phyloP scores from a whole-genome alignment of 1,140 invertebrate species.

The Eubasilissa regina region DNA sequence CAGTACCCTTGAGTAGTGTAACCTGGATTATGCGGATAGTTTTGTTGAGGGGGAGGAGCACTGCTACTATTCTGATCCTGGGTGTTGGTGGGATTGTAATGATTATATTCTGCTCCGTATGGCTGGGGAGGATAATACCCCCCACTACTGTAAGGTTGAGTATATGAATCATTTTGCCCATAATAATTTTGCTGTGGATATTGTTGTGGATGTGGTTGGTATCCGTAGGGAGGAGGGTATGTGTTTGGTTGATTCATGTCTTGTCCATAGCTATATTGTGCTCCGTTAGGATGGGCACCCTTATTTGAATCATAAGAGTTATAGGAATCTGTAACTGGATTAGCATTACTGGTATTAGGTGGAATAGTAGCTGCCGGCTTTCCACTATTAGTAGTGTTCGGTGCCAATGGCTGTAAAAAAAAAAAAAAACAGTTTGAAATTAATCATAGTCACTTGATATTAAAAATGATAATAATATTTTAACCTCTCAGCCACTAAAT shows the following conservation, averaged over 20 bases:
- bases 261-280: constrained; percentile 49
- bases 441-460: not conserved
- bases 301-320: constrained; percentile 47
- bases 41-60: constrained; percentile 50
- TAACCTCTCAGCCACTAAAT: too few relatives aligned
- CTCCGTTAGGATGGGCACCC: constrained; percentile 50
- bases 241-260: constrained; percentile 62
- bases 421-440: constrained; percentile 1
- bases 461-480: not conserved
- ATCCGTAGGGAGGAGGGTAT: constrained; percentile 61
- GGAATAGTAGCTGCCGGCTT: constrained; percentile 81
- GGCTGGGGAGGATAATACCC: constrained; percentile 66
- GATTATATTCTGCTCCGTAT: constrained; percentile 65
- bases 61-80: constrained; percentile 55
- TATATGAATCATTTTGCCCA: constrained; percentile 63
- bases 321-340: constrained; percentile 34
- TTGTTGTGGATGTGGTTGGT: constrained; percentile 64
- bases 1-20: constrained; percentile 66
- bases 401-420: constrained; percentile 42
- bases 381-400: constrained; percentile 60
- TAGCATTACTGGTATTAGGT: constrained; percentile 71
- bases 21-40: constrained; percentile 61
- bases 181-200: constrained; percentile 65
- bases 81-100: constrained; percentile 62
- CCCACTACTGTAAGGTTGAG: constrained; percentile 65